phyloP scores from a whole-genome alignment of 2,113 vertebrate genomes.

The Dasyornis broadbenti region DNA sequence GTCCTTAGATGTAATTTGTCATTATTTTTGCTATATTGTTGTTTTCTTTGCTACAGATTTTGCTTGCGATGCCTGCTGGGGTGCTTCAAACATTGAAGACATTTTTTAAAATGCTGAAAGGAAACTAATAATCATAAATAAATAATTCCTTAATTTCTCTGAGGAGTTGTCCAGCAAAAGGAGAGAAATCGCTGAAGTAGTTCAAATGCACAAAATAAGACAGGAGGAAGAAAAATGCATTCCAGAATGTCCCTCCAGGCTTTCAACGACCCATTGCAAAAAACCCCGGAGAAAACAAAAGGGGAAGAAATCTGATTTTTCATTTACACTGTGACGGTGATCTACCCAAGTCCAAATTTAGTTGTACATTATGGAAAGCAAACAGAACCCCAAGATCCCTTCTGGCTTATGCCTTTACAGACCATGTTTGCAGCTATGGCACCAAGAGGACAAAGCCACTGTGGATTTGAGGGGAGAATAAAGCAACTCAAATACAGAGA shows the following conservation, averaged over 20 bases:
- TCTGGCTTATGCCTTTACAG: neutral
- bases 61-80: neutral
- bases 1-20: neutral
- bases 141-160: constrained; percentile 61
- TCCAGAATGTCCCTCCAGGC: constrained; percentile 21
- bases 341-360: neutral
- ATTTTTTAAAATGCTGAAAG: constrained; percentile 50
- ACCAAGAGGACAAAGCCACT: neutral
- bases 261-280: constrained; percentile 23
- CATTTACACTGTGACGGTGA: neutral
- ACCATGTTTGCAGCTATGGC: neutral
- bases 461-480: neutral
- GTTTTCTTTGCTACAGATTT: constrained; percentile 1
- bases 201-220: constrained; percentile 46
- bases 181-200: constrained; percentile 41
- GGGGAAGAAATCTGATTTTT: neutral
- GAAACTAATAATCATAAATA: constrained; percentile 64
- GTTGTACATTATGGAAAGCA: neutral
- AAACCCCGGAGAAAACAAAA: constrained; percentile 15
- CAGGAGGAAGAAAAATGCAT: constrained; percentile 31
- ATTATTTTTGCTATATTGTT: constrained; percentile 4
- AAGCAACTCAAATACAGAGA: neutral
- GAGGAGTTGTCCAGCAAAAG: constrained; percentile 56
- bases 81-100: constrained; percentile 28
- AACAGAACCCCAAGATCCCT: neutral